A percentile compares a stretch with the other conserved stretches of the same genome.
Evolutionary conservation across 2,113 vertebrate genomes (phyloP).

Genomic region (Pipra filicauda): DNA sequence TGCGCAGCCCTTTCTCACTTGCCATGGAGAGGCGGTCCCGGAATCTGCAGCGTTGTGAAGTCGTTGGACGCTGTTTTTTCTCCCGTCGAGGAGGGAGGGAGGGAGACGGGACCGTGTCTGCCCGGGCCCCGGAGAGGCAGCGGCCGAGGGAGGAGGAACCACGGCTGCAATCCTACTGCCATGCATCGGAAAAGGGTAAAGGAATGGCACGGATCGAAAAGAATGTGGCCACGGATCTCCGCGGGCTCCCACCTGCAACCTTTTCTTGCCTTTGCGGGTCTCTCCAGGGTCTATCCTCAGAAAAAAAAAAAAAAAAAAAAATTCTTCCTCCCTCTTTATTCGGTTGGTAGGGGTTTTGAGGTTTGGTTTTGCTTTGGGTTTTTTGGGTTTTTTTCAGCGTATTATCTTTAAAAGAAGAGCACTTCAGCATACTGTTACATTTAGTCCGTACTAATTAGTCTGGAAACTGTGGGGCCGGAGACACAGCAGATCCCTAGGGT

Average conservation of each 20-base stretch:
- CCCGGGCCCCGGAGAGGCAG: not conserved
- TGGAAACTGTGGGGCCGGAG: not conserved
- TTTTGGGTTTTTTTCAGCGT: not conserved
- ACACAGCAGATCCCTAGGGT: not conserved
- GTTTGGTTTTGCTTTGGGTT: not conserved
- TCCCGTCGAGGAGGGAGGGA: not conserved
- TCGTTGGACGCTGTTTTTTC: accelerated
- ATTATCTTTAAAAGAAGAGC: not conserved
- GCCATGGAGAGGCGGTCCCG: not conserved
- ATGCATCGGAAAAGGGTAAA: not conserved
- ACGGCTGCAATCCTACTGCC: not conserved
- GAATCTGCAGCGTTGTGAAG: accelerated
- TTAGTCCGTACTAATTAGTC: not conserved
- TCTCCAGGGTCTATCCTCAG: not conserved
- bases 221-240: not conserved
- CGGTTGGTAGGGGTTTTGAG: not conserved
- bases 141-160: not conserved
- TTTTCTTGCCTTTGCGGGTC: not conserved
- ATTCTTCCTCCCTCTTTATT: accelerated
- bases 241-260: not conserved
- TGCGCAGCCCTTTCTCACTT: not conserved
- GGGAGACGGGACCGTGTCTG: too few relatives aligned
- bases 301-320: not conserved
- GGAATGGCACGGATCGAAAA: not conserved
- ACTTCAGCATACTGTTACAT: not conserved